Percentiles rank a stretch among this genome's conserved stretches.
Evolutionary conservation across 2,113 vertebrate species (phyloP).

Genomic region (Vanacampus margaritifer): DNA sequence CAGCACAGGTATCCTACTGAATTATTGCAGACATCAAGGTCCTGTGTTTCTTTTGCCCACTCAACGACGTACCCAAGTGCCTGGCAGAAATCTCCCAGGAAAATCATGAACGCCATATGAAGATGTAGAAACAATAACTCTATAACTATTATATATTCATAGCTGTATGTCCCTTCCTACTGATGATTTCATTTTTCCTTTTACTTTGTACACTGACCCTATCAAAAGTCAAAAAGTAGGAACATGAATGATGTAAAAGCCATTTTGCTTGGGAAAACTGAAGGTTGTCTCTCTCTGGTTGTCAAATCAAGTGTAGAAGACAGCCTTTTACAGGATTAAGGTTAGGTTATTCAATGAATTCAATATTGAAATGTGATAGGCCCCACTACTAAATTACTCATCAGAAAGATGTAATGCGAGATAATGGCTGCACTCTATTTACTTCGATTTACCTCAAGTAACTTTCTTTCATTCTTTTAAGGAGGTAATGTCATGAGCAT

Average conservation of each 20-base stretch:
- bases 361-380: not conserved
- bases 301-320: not conserved
- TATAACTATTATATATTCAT: not conserved
- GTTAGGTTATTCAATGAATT: not conserved
- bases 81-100: slow-evolving; percentile 2
- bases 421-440: too few species aligned
- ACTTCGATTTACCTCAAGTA: not conserved
- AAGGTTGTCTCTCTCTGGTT: slow-evolving; percentile 4
- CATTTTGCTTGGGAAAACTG: not conserved
- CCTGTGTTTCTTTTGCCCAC: slow-evolving; percentile 12
- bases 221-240: too few species aligned
- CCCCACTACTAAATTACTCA: not conserved
- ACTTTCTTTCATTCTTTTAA: not conserved
- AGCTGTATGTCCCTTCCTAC: not conserved
- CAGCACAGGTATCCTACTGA: slow-evolving; percentile 2
- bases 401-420: not conserved
- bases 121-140: not conserved
- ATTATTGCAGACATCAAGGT: slow-evolving; percentile 20
- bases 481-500: not conserved
- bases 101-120: not conserved
- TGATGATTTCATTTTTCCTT: not conserved
- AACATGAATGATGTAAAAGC: not conserved
- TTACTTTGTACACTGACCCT: not conserved
- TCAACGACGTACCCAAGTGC: not conserved
- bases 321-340: not conserved